Evolutionary conservation across 2,888 invertebrate species (phyloP).

Genomic region (Zootermopsis nevadensis): DNA sequence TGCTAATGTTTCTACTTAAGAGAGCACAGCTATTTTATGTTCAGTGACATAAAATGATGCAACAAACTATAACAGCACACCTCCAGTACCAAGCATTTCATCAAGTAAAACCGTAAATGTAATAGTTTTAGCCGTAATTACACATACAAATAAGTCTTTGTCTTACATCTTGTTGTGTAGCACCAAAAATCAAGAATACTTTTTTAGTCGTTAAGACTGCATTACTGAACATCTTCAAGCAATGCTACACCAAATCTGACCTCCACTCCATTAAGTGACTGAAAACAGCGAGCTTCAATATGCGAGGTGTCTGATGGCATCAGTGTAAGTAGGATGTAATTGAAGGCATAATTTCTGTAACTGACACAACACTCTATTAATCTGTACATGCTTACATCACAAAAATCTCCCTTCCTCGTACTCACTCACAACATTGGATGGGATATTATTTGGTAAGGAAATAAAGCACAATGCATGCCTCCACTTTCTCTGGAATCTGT

Average conservation of each 20-base stretch:
- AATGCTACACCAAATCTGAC: not conserved
- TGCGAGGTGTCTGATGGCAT: conserved; percentile 39
- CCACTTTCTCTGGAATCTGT: not conserved
- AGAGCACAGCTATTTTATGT: not conserved
- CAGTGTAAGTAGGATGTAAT: conserved; percentile 16
- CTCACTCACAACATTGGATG: not conserved
- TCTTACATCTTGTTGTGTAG: conserved; percentile 14
- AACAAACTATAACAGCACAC: conserved; percentile 29
- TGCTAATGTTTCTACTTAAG: not conserved
- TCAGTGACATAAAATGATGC: conserved; percentile 24
- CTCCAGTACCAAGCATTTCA: not conserved
- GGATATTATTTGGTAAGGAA: conserved; percentile 15
- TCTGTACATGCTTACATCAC: conserved; percentile 20
- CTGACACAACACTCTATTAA: conserved; percentile 31
- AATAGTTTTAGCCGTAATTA: not conserved
- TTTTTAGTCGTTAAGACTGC: conserved; percentile 23
- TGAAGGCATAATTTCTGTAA: conserved; percentile 35
- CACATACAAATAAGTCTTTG: conserved; percentile 14
- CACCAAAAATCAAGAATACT: conserved; percentile 20
- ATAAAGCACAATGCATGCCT: conserved; percentile 20
- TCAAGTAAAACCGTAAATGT: not conserved
- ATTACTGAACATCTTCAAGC: not conserved
- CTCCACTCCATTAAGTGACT: not conserved
- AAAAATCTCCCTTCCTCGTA: not conserved
- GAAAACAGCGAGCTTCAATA: conserved; percentile 5